Evolutionary conservation across 2,113 vertebrate genomes (phyloP).

Genomic region (Prietella phreatophila): DNA sequence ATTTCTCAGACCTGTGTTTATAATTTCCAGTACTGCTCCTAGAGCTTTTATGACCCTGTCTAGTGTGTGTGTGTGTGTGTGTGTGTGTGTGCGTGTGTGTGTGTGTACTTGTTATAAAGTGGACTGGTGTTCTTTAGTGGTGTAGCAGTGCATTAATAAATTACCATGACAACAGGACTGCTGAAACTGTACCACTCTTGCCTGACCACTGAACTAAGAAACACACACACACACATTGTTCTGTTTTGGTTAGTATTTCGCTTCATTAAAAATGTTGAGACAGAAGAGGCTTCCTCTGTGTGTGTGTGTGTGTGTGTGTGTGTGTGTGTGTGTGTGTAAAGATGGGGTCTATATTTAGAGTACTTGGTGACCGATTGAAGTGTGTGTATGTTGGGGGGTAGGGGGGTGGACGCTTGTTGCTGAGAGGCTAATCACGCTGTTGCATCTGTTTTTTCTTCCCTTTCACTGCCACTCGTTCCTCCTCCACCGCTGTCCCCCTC

Average conservation of each 20-base stretch:
- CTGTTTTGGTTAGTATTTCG: background rate
- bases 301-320: conserved; percentile 17
- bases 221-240: conserved; percentile 14
- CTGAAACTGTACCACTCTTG: background rate
- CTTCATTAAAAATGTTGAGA: conserved; percentile 27
- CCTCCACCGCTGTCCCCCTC: background rate
- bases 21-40: too few relatives aligned
- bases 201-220: conserved; percentile 27
- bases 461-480: conserved; percentile 24
- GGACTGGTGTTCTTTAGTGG: conserved; percentile 41
- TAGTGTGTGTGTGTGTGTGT: background rate
- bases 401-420: background rate
- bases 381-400: background rate
- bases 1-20: background rate
- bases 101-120: conserved; percentile 27
- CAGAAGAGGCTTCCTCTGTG: conserved; percentile 3
- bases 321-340: conserved; percentile 27
- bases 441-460: conserved; percentile 19
- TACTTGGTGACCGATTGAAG: conserved; percentile 43
- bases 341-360: conserved; percentile 49
- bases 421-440: conserved; percentile 40
- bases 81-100: conserved; percentile 41
- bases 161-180: conserved; percentile 51
- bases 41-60: background rate
- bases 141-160: conserved; percentile 37